Conservation (phyloP, 2,113 vertebrate genomes). For the Protobothrops mucrosquamatus region DNA sequence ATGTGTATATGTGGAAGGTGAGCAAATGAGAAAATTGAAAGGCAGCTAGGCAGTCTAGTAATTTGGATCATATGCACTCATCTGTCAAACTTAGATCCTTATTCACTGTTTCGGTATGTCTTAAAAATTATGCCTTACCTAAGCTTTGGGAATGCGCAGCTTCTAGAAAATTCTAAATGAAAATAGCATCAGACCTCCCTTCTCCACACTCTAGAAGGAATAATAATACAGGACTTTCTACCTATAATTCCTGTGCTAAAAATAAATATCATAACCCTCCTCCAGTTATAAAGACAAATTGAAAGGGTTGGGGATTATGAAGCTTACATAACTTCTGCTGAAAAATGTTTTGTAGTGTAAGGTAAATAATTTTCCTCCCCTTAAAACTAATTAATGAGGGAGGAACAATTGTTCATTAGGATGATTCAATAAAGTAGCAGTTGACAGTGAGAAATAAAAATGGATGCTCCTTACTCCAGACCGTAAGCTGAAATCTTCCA, state of each 20-base stretch:
- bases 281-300: conserved; percentile 24
- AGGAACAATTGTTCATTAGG: neutral
- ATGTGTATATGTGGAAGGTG: neutral
- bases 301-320: conserved; percentile 42
- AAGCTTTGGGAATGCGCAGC: neutral
- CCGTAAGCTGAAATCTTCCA: neutral
- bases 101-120: conserved; percentile 3
- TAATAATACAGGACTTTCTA: neutral
- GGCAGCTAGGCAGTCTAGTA: neutral
- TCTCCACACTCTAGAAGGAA: neutral
- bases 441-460: neutral
- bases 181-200: neutral
- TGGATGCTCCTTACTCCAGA: neutral
- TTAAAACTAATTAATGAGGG: neutral
- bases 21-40: neutral
- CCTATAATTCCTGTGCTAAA: neutral
- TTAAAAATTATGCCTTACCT: neutral
- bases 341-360: conserved; percentile 50
- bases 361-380: neutral
- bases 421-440: neutral
- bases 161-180: neutral
- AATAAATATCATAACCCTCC: neutral
- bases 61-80: neutral
- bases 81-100: neutral
- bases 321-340: conserved; percentile 34